Base-by-base conservation (phyloP, 2,888 invertebrate genomes). In the Hydrotaea diabolus region DNA sequence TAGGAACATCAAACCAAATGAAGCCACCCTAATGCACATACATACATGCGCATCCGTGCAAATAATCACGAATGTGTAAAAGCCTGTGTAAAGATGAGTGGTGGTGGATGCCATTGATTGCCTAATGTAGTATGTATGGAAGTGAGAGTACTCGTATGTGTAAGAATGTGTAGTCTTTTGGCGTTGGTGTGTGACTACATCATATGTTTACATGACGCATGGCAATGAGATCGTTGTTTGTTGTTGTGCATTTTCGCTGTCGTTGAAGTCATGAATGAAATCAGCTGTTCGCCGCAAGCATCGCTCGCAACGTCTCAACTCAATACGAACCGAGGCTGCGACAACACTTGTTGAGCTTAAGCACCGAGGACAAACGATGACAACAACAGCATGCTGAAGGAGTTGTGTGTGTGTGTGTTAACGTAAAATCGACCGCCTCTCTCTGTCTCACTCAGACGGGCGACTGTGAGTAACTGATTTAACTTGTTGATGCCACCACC, bases 191-290 rank as follows among this genome's bases (percentile, higher is more conserved):
- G 17, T 53, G 53, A 55, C 55, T 46, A 80, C 19, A 77, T 36
- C 81, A 82, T 82, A 79, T 85, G 85, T 49, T 79, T 69, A 72
- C 26, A 66, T 64, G 59, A 79, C 81, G 85, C 81, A 85, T 85
- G 85, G 53, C 76, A 77, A 79, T 79, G 85, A 82, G 81, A 85
- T 82, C 79, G 23, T 64, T 46, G 39, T 43, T 46, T 53, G 62
- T 31, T 31, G 62, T 5, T 62, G 19, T 11, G n/a, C 26, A 8
- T 23, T 62, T 62, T 62, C 62, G 26, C 59, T 11, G 15, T 26
- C 11, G 36, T 59, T 55, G 1, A 74, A n/a, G n/a, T n/a, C 49
- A 82, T 85, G 85, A 85, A 85, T 85, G 85, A 82, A 81, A 81
- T 77, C 84, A 73, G 81, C 59, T 79, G 84, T 69, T 57, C 36